Evolutionary conservation across 2,888 invertebrate species (phyloP).

Genomic region (Conops quadrifasciatus): DNA sequence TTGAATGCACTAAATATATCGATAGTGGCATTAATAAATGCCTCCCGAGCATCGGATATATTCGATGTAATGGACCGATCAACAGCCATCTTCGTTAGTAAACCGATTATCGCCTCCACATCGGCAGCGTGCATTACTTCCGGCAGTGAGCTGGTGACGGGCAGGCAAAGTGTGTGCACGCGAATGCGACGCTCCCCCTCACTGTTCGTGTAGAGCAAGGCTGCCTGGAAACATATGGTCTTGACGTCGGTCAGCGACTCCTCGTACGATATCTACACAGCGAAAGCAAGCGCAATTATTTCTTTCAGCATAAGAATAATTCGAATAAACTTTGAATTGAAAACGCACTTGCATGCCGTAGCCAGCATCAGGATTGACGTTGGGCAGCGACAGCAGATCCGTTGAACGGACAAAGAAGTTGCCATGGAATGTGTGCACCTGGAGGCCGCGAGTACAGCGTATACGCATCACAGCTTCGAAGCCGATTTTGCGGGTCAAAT

Average conservation of each 20-base stretch:
- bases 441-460: slow-evolving; percentile 89
- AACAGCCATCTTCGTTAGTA: slow-evolving; percentile 97
- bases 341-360: slow-evolving; percentile 91
- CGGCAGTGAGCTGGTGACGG: slow-evolving; percentile 82
- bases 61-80: slow-evolving; percentile 88
- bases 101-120: slow-evolving; percentile 89
- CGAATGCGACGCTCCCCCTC: slow-evolving; percentile 96
- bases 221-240: slow-evolving; percentile 96
- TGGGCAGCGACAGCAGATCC: slow-evolving; percentile 93
- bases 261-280: slow-evolving; percentile 75
- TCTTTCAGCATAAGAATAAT: background rate
- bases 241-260: slow-evolving; percentile 87
- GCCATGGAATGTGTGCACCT: slow-evolving; percentile 98
- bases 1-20: slow-evolving; percentile 85
- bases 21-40: slow-evolving; percentile 92
- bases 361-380: slow-evolving; percentile 97
- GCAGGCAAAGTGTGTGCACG: slow-evolving; percentile 96
- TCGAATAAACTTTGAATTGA: background rate
- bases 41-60: slow-evolving; percentile 93
- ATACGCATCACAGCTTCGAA: slow-evolving; percentile 99
- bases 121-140: slow-evolving; percentile 92
- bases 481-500: slow-evolving; percentile 95
- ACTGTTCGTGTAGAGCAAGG: slow-evolving; percentile 93
- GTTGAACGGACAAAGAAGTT: slow-evolving; percentile 99
- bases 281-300: background rate